Evolutionary conservation across 2,113 vertebrate species (phyloP).

Genomic region (Telmatochromis brachygnathus): DNA sequence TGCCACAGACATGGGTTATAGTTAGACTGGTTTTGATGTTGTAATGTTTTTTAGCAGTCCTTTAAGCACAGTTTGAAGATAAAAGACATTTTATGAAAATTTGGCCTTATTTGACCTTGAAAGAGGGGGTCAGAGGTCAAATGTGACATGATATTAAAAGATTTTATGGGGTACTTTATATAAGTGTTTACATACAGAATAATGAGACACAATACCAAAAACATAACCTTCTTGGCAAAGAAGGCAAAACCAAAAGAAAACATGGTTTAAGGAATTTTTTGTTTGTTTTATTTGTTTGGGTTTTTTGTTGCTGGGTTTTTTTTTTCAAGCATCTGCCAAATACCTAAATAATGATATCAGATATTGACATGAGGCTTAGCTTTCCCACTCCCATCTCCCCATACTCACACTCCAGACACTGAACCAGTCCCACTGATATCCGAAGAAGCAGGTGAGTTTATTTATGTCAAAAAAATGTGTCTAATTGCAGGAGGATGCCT

Average conservation of each 20-base stretch:
- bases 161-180: background rate
- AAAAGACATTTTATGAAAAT: background rate
- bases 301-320: rapidly evolving
- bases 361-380: background rate
- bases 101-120: background rate
- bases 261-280: background rate
- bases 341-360: background rate
- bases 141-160: background rate
- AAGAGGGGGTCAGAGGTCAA: background rate
- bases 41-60: background rate
- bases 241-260: background rate
- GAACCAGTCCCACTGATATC: background rate
- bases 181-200: background rate
- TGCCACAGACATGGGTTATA: background rate
- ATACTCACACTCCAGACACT: background rate
- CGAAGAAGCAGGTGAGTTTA: background rate
- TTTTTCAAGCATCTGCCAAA: background rate
- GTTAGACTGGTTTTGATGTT: background rate
- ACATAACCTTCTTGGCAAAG: background rate
- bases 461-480: background rate
- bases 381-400: background rate
- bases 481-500: background rate
- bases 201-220: background rate
- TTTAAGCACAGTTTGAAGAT: background rate
- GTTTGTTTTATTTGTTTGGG: background rate